phyloP scores from a whole-genome alignment of 2,113 vertebrate species.

The Calidris pugnax region DNA sequence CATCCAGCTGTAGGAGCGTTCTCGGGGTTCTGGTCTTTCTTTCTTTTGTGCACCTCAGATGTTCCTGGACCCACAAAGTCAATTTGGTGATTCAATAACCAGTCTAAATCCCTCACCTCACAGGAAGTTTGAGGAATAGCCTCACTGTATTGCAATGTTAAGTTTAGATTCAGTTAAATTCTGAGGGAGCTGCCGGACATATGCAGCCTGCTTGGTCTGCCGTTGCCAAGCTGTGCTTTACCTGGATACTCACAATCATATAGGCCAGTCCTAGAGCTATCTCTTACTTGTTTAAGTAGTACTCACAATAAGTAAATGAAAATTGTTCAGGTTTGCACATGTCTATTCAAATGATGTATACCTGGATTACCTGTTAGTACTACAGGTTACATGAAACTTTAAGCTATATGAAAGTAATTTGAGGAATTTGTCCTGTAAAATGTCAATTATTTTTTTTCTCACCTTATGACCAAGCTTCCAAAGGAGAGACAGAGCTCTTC shows the following conservation, averaged over 20 bases:
- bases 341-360: neutral
- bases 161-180: neutral
- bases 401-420: neutral
- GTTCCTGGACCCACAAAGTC: neutral
- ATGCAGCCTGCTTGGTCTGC: neutral
- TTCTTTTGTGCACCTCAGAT: neutral
- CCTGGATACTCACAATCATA: neutral
- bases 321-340: neutral
- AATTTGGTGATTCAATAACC: neutral
- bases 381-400: neutral
- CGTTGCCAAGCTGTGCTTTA: neutral
- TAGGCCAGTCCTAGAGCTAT: neutral
- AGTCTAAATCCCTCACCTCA: neutral
- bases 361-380: neutral
- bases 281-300: neutral
- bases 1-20: neutral
- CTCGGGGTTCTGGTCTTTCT: neutral
- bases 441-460: neutral
- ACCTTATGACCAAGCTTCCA: neutral
- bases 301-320: neutral
- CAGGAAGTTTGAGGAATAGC: neutral
- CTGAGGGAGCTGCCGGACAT: neutral
- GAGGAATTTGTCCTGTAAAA: neutral
- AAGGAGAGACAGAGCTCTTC: neutral
- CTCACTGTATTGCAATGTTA: neutral